These are phyloP conservation scores for Lissocephala sabroskyi DNA, from an alignment of 2,888 invertebrate genomes.

Conservation along the genomic window DNA sequence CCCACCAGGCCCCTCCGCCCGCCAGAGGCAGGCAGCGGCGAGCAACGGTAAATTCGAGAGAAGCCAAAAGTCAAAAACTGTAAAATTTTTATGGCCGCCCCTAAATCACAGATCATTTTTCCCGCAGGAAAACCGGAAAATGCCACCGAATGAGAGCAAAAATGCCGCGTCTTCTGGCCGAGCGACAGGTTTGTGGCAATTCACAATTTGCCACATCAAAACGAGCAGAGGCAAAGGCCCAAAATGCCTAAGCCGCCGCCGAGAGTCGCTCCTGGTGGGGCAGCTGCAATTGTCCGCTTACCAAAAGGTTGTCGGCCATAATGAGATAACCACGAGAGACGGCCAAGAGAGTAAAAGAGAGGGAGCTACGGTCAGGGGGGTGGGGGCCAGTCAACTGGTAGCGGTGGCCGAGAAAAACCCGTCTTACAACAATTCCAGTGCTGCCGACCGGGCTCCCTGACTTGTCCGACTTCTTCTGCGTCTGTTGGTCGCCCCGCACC, in stretches of 20 bases:
- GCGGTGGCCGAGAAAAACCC: constrained; percentile 38
- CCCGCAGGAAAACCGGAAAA: not conserved
- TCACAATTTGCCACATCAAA: constrained; percentile 31
- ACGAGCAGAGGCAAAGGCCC: not conserved
- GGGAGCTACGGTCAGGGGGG: constrained; percentile 1
- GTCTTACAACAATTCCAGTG: constrained; percentile 55
- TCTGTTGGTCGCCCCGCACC: not conserved
- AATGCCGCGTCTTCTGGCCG: constrained; percentile 1
- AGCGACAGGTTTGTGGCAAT: constrained; percentile 35
- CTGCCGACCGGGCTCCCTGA: constrained; percentile 14
- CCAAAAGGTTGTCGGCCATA: constrained; percentile 24
- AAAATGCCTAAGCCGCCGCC: not conserved
- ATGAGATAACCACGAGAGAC: constrained; percentile 9
- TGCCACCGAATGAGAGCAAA: not conserved
- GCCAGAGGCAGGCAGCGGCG: no score
- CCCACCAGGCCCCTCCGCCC: no score
- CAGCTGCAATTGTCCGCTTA: constrained; percentile 32
- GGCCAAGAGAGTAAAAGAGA: constrained; percentile 1
- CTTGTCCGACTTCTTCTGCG: constrained; percentile 2
- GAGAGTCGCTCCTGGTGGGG: constrained; percentile 13
- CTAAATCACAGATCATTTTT: no score
- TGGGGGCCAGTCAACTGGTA: constrained; percentile 23
- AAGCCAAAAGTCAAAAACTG: constrained; percentile 5
- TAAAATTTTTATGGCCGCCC: constrained; percentile 13
- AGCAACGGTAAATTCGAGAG: constrained; percentile 1